Conservation (phyloP, 2,888 invertebrate genomes). For the Venusia cambrica region DNA sequence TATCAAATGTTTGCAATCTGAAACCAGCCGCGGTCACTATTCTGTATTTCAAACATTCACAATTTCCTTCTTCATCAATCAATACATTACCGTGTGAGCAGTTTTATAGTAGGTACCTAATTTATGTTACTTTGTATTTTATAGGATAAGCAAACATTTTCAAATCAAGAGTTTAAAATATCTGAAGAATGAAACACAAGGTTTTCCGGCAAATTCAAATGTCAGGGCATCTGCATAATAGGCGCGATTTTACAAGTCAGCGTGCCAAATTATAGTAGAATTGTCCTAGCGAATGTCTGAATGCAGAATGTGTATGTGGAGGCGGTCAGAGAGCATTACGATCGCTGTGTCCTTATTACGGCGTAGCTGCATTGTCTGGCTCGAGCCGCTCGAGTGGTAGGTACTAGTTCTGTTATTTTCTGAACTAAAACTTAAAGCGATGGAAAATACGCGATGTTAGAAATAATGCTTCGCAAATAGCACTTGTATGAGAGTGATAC, state of each 20-base stretch:
- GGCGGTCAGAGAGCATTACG: conserved; percentile 20
- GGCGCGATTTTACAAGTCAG: conserved; percentile 12
- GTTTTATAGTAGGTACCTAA: no score
- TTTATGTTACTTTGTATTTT: no score
- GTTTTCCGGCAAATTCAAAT: conserved; percentile 18
- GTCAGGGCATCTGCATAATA: conserved; percentile 12
- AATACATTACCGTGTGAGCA: no score
- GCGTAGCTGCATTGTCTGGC: conserved; percentile 14
- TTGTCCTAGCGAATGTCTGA: conserved; percentile 21
- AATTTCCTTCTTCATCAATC: not conserved
- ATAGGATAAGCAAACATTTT: no score
- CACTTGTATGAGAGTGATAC: no score
- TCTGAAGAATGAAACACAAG: no score
- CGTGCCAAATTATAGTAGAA: conserved; percentile 20
- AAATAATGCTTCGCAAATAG: no score
- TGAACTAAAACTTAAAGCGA: no score
- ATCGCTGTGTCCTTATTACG: conserved; percentile 22
- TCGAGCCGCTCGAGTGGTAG: conserved; percentile 19
- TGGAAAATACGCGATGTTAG: no score
- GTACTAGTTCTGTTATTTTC: no score
- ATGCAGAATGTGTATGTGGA: conserved; percentile 14
- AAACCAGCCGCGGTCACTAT: conserved; percentile 1
- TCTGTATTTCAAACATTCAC: conserved; percentile 5
- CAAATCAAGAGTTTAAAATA: no score
- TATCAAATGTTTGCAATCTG: conserved; percentile 13